phyloP scores from a whole-genome alignment of 1,140 invertebrate genomes.

The Agraylea sexmaculata region DNA sequence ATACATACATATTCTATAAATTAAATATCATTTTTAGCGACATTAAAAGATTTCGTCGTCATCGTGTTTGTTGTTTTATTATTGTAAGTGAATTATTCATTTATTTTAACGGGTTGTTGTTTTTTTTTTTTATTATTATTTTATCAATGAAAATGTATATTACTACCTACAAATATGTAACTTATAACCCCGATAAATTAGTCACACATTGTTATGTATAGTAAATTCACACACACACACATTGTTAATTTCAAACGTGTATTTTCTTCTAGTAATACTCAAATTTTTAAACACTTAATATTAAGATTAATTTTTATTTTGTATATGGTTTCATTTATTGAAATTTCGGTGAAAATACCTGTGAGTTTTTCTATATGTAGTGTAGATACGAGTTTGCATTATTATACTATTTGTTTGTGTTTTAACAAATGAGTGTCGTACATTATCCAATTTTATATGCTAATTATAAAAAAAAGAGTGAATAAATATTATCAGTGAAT shows the following conservation, averaged over 20 bases:
- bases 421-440: slow-evolving; percentile 24
- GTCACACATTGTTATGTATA: slow-evolving; percentile 22
- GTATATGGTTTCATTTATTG: not conserved
- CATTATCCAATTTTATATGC: slow-evolving; percentile 24
- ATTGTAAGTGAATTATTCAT: slow-evolving; percentile 4
- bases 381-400: slow-evolving; percentile 21
- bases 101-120: slow-evolving; percentile 10
- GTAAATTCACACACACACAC: slow-evolving; percentile 22
- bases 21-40: slow-evolving; percentile 3
- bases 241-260: slow-evolving; percentile 18
- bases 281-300: not conserved
- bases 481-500: no score
- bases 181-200: slow-evolving; percentile 10
- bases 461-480: slow-evolving; percentile 29
- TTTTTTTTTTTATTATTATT: slow-evolving; percentile 7
- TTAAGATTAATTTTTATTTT: slow-evolving; percentile 1
- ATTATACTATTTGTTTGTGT: slow-evolving; percentile 27
- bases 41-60: slow-evolving; percentile 8
- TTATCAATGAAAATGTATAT: slow-evolving; percentile 10
- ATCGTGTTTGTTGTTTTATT: slow-evolving; percentile 9
- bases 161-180: slow-evolving; percentile 8
- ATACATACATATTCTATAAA: slow-evolving; percentile 5
- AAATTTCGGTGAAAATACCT: slow-evolving; percentile 15
- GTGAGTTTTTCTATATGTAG: slow-evolving; percentile 21
- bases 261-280: not conserved